Evolutionary conservation across 2,888 invertebrate species (phyloP), one percentile per base, ranked within the genome.

Genomic region (Melolontha melolontha): DNA sequence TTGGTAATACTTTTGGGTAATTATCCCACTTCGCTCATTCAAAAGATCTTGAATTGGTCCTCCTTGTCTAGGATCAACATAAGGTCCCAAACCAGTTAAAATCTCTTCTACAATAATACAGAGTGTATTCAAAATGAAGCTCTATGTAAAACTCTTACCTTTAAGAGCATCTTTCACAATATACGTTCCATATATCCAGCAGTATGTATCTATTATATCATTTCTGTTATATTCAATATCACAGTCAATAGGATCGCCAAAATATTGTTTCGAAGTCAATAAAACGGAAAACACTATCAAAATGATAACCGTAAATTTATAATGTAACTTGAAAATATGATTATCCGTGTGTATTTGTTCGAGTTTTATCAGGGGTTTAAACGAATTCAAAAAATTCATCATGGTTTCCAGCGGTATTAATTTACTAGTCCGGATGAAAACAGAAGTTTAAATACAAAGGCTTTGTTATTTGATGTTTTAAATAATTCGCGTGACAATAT

Each of bases 201-300:
- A 94, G 80, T 89, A 93, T 64, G 90, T 89, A 75, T 93, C 90
- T 7, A 93, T 85, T 29, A 90, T 87, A 57, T 90, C 89, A 70
- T 85, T 86, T 57, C 89, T 86, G 72, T 85, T 84, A 12, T 83
- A 83, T 51, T 86, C 84, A 5, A 85, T 84, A 79, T 89, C 86
- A 80, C 95, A 95, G 75, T 91, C 88, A 62, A 95, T 93, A 0
- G 94, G 94, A 75, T 94, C 92, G 0, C 94, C 94, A 75, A 94
- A 93, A 83, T 93, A 94, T 81, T 95, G 93, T 77, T 92, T 92
- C 11, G 92, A 90, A 22, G 92, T 91, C 50, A 95, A 88, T 75
- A 94, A 80, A 75, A 93, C 83, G 0, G 92, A 90, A 81, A 91
- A 92, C 22, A 90, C 87, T 44, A 93, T 83, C 69, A 95, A 83